phyloP scores from a whole-genome alignment of 2,113 vertebrate genomes.

The Pygoscelis antarcticus region DNA sequence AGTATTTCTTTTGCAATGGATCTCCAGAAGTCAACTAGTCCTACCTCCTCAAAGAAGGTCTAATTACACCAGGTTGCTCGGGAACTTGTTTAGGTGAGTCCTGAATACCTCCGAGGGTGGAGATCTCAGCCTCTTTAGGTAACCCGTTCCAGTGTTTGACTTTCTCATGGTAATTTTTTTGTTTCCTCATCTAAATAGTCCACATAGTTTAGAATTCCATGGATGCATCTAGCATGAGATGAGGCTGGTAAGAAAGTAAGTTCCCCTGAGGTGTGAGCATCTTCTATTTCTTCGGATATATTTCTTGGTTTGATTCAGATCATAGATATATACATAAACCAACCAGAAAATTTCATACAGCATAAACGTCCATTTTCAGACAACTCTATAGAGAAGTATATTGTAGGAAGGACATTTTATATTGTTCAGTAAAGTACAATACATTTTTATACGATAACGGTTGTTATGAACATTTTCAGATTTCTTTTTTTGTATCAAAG shows the following conservation, averaged over 20 bases:
- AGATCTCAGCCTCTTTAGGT: background rate
- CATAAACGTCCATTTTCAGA: background rate
- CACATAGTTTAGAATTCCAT: background rate
- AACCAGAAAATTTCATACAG: background rate
- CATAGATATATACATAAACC: background rate
- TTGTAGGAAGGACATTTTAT: background rate
- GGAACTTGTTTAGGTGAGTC: background rate
- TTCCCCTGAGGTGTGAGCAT: background rate
- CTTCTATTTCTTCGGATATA: background rate
- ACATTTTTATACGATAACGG: background rate
- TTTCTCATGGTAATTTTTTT: background rate
- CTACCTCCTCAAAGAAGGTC: background rate
- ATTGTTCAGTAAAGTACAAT: background rate
- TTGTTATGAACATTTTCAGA: background rate
- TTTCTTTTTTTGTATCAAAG: background rate
- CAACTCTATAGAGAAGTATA: background rate
- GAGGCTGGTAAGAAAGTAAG: background rate
- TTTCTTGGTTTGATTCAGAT: background rate
- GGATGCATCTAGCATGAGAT: background rate
- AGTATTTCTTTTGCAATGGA: background rate
- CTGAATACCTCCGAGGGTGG: background rate
- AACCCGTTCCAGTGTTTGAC: background rate
- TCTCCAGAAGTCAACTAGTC: background rate
- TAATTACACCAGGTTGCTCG: background rate
- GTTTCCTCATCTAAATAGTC: background rate